phyloP scores from a whole-genome alignment of 2,888 invertebrate genomes.

The Monochamus alternatus region DNA sequence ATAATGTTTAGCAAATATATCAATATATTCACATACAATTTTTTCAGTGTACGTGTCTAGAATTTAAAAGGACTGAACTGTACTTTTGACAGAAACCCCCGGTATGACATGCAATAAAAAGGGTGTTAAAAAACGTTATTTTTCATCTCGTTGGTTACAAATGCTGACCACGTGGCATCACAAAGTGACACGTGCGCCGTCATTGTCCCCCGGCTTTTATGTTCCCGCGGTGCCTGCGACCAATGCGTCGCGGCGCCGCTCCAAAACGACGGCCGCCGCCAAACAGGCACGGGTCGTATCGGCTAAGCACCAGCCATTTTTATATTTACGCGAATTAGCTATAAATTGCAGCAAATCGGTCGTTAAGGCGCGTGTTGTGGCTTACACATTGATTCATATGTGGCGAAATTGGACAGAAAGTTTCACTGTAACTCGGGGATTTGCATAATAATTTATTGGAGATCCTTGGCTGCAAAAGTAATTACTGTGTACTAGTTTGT shows the following conservation, averaged over 20 bases:
- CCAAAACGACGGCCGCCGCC: conserved; percentile 53
- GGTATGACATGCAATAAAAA: conserved; percentile 47
- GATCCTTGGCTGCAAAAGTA: conserved; percentile 6
- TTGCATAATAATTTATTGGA: conserved; percentile 44
- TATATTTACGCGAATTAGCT: conserved; percentile 70
- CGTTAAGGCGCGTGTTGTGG: conserved; percentile 68
- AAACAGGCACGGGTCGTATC: conserved; percentile 44
- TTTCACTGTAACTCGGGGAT: conserved; percentile 46
- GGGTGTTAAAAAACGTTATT: conserved; percentile 70
- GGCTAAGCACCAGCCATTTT: conserved; percentile 62
- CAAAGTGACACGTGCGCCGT: conserved; percentile 66
- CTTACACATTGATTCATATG: conserved; percentile 56
- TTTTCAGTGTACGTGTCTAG: neutral
- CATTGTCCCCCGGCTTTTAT: conserved; percentile 66
- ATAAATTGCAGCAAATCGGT: conserved; percentile 70
- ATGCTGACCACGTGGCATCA: conserved; percentile 67
- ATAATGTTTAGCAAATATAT: too few species aligned
- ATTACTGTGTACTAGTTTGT: neutral
- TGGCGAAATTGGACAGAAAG: conserved; percentile 45
- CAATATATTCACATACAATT: too few species aligned
- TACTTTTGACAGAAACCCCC: conserved; percentile 22
- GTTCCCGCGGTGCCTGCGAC: conserved; percentile 62
- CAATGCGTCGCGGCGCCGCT: conserved; percentile 61
- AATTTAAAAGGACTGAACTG: neutral
- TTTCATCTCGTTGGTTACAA: conserved; percentile 69